phyloP scores from a whole-genome alignment of 2,888 invertebrate genomes.

The Nephrotoma guestfalica region DNA sequence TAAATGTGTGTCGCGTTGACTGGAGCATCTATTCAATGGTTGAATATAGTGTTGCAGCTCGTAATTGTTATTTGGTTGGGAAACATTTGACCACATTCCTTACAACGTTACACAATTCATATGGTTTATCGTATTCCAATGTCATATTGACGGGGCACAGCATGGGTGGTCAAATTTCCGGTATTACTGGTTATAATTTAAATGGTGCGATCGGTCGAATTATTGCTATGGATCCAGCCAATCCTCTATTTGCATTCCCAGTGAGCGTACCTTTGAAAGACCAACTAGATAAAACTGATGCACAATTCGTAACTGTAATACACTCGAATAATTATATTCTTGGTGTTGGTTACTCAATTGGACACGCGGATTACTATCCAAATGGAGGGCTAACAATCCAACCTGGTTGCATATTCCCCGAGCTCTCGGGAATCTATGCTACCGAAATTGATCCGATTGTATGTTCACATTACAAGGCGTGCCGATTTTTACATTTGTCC shows the following conservation, averaged over 20 bases:
- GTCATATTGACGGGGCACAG: slow-evolving; percentile 29
- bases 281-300: slow-evolving; percentile 25
- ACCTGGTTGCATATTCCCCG: slow-evolving; percentile 22
- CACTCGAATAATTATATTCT: slow-evolving; percentile 28
- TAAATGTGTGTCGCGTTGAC: slow-evolving; percentile 28
- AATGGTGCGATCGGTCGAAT: slow-evolving; percentile 25
- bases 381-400: slow-evolving; percentile 28
- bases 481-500: background rate
- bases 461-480: background rate
- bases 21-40: slow-evolving; percentile 26
- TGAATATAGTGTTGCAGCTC: slow-evolving; percentile 24
- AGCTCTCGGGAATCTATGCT: background rate
- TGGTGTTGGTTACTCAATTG: slow-evolving; percentile 24
- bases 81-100: slow-evolving; percentile 22
- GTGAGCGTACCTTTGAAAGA: slow-evolving; percentile 23
- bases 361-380: slow-evolving; percentile 31
- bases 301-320: slow-evolving; percentile 27
- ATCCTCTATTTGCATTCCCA: slow-evolving; percentile 28
- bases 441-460: background rate
- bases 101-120: slow-evolving; percentile 21
- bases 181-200: slow-evolving; percentile 25
- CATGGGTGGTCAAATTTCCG: slow-evolving; percentile 30
- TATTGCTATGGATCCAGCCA: slow-evolving; percentile 31
- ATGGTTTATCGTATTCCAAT: slow-evolving; percentile 14
- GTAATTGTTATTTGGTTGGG: background rate